These are phyloP conservation scores for Drosophila siamana DNA, from an alignment of 2,888 invertebrate species.

Conservation along the genomic window DNA sequence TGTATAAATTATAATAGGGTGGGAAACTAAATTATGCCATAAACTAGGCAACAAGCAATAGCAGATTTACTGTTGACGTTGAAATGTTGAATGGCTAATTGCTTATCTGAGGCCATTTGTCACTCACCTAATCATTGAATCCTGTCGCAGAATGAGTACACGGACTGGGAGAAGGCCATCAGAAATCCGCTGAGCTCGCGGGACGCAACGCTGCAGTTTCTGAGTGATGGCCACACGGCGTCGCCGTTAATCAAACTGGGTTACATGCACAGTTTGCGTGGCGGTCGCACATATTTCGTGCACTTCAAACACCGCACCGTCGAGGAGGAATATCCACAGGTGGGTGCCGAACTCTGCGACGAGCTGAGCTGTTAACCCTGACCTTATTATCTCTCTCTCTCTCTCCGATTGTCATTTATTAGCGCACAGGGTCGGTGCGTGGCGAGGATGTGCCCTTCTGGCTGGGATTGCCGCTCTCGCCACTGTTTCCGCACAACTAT, in stretches of 20 bases:
- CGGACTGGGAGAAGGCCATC: slow-evolving; percentile 96
- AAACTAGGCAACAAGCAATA: no score
- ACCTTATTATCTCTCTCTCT: background rate
- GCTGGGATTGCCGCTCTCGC: slow-evolving; percentile 91
- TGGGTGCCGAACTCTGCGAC: slow-evolving; percentile 80
- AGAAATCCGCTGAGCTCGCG: slow-evolving; percentile 94
- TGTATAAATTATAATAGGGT: no score
- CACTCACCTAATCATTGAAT: background rate
- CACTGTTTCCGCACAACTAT: slow-evolving; percentile 91
- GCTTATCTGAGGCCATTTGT: background rate
- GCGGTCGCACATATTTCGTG: slow-evolving; percentile 93
- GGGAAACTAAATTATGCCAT: no score
- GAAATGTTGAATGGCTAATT: no score
- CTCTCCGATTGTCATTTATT: slow-evolving; percentile 39
- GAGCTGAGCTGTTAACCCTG: background rate
- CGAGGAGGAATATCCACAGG: slow-evolving; percentile 92
- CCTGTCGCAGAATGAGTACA: slow-evolving; percentile 95
- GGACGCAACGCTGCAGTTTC: slow-evolving; percentile 93
- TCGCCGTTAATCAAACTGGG: slow-evolving; percentile 93
- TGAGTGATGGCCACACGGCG: slow-evolving; percentile 96
- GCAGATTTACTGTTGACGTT: no score
- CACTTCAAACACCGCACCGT: slow-evolving; percentile 95
- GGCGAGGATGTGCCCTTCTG: slow-evolving; percentile 95
- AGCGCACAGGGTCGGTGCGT: slow-evolving; percentile 92
- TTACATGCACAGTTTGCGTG: slow-evolving; percentile 91